phyloP scores from a whole-genome alignment of 2,797 vertebrate genomes.

The Lerista edwardsae region DNA sequence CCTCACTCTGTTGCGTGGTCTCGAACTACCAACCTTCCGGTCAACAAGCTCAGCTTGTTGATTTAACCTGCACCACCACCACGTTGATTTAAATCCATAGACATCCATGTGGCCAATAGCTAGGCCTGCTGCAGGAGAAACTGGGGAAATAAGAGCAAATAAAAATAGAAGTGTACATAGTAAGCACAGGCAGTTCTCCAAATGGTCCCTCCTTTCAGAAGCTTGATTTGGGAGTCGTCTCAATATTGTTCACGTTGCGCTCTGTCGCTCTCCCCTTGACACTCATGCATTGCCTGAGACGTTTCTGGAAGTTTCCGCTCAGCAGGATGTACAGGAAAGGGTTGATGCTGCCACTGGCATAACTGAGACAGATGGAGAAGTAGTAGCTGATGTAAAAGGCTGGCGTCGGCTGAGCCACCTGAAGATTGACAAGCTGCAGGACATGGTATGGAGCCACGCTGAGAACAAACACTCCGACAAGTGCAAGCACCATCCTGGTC shows the following conservation, averaged over 20 bases:
- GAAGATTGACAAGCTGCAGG: slow-evolving; percentile 73
- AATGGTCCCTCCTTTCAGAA: too few relatives aligned
- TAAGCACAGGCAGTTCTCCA: too few relatives aligned
- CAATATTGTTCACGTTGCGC: neutral
- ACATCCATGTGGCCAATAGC: too few relatives aligned
- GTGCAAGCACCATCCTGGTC: slow-evolving; percentile 70
- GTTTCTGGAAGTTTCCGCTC: slow-evolving; percentile 73
- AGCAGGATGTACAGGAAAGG: slow-evolving; percentile 75
- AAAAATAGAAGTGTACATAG: too few relatives aligned
- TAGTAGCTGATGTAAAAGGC: slow-evolving; percentile 72
- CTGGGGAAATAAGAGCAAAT: too few relatives aligned
- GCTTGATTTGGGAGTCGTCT: too few relatives aligned
- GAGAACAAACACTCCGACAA: slow-evolving; percentile 65
- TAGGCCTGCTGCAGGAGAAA: too few relatives aligned
- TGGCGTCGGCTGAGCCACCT: slow-evolving; percentile 57
- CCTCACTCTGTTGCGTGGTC: too few relatives aligned
- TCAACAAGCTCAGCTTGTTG: too few relatives aligned
- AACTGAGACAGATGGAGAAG: slow-evolving; percentile 75
- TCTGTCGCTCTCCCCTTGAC: slow-evolving; percentile 36
- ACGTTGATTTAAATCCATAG: too few relatives aligned
- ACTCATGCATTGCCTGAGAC: slow-evolving; percentile 36
- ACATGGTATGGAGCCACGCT: slow-evolving; percentile 69
- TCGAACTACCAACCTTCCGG: too few relatives aligned
- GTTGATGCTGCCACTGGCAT: slow-evolving; percentile 72
- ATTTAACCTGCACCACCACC: too few relatives aligned